phyloP scores from a whole-genome alignment of 2,888 invertebrate genomes.

The Caenorhabditis sp. region DNA sequence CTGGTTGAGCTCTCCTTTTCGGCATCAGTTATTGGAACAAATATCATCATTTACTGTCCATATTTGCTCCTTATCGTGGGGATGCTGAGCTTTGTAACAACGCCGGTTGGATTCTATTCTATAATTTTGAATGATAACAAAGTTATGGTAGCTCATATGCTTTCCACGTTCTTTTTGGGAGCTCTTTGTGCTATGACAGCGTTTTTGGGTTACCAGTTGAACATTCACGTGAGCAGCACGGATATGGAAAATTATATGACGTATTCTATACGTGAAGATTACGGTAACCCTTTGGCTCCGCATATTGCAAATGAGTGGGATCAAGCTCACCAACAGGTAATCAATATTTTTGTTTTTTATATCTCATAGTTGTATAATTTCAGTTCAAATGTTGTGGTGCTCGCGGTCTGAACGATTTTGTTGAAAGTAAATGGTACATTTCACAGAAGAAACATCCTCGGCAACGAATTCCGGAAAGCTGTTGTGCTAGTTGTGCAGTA shows the following conservation, averaged over 20 bases:
- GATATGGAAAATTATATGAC: constrained; percentile 48
- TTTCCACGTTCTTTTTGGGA: constrained; percentile 40
- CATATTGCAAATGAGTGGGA: constrained; percentile 44
- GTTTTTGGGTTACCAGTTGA: constrained; percentile 47
- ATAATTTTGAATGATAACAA: constrained; percentile 56
- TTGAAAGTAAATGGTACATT: constrained; percentile 54
- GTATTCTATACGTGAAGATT: constrained; percentile 33
- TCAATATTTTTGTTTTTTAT: background rate
- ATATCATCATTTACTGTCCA: constrained; percentile 41
- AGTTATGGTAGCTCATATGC: constrained; percentile 53
- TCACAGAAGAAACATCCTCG: constrained; percentile 49
- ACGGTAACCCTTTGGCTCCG: constrained; percentile 37
- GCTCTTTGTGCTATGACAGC: constrained; percentile 31
- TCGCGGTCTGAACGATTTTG: constrained; percentile 34
- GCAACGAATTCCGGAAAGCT: constrained; percentile 54
- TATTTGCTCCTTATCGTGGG: constrained; percentile 43
- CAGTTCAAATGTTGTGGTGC: constrained; percentile 63
- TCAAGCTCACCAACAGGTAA: constrained; percentile 58
- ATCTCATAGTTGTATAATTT: too few relatives aligned
- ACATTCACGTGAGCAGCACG: constrained; percentile 38
- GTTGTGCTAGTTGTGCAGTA: constrained; percentile 64
- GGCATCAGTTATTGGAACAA: constrained; percentile 53
- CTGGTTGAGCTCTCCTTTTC: constrained; percentile 56
- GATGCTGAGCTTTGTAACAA: constrained; percentile 57
- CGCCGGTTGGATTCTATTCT: constrained; percentile 63